phyloP scores from a whole-genome alignment of 2,113 vertebrate species.

The Pterocles burchelli region DNA sequence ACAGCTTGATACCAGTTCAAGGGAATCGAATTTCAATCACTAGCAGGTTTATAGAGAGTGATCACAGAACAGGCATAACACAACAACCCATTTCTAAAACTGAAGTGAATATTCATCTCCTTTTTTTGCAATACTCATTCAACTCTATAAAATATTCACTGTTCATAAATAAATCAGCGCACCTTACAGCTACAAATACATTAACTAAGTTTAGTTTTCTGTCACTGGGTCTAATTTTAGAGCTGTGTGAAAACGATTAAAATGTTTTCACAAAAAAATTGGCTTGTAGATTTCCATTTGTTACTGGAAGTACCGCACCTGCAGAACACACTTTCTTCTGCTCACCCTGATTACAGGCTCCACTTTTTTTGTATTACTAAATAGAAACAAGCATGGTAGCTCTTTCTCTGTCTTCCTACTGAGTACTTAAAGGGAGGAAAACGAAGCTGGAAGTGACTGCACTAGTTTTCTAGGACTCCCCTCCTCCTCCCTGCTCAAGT shows the following conservation, averaged over 20 bases:
- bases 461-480: background rate
- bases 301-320: background rate
- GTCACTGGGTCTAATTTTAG: constrained; percentile 53
- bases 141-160: constrained; percentile 60
- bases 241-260: constrained; percentile 35
- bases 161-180: constrained; percentile 61
- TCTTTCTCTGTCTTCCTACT: background rate
- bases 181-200: constrained; percentile 58
- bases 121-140: constrained; percentile 40
- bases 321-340: background rate
- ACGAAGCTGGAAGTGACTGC: background rate
- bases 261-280: constrained; percentile 60
- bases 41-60: constrained; percentile 15
- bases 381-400: background rate
- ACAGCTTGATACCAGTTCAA: background rate
- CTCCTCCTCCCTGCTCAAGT: background rate
- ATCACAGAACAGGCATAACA: background rate
- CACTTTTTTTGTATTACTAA: background rate
- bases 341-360: background rate
- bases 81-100: constrained; percentile 12
- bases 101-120: constrained; percentile 51
- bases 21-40: background rate
- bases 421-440: background rate
- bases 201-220: constrained; percentile 54
- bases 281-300: constrained; percentile 35